phyloP scores from a whole-genome alignment of 1,140 invertebrate genomes.

The Orius insidiosus region DNA sequence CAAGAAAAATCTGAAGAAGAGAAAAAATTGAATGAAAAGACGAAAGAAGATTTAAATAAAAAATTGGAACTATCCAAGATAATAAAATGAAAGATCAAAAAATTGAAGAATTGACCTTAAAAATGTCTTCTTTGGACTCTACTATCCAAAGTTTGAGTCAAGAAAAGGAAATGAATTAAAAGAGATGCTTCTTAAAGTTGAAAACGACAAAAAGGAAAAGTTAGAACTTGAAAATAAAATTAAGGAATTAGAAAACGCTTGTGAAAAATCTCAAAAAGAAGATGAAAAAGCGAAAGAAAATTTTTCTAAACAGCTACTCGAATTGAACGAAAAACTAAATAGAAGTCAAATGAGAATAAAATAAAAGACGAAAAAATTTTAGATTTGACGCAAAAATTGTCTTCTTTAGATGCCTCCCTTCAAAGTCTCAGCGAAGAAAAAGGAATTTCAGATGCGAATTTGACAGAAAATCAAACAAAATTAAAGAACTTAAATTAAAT shows the following conservation, averaged over 20 bases:
- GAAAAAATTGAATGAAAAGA: constrained; percentile 25
- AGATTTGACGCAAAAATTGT: background rate
- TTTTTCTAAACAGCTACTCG: constrained; percentile 19
- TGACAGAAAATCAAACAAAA: constrained; percentile 3
- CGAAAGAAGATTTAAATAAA: constrained; percentile 20
- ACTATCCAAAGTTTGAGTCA: no score
- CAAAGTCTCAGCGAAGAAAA: constrained; percentile 21
- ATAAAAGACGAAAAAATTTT: constrained; percentile 2
- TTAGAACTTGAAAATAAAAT: constrained; percentile 1
- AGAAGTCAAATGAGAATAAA: constrained; percentile 11
- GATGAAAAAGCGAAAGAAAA: constrained; percentile 22
- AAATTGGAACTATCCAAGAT: constrained; percentile 14
- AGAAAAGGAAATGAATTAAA: no score
- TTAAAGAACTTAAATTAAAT: constrained; percentile 2
- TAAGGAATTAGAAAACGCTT: constrained; percentile 22
- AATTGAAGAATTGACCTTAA: no score
- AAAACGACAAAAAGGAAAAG: no score
- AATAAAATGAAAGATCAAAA: no score
- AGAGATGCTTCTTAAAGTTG: no score
- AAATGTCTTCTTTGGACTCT: no score
- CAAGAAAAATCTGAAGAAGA: constrained; percentile 22
- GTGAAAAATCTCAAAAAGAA: constrained; percentile 20
- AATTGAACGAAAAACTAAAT: constrained; percentile 2
- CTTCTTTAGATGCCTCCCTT: background rate
- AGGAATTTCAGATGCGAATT: background rate